A percentile compares a stretch with the other conserved stretches of the same genome.
Evolutionary conservation across 1,140 invertebrate species (phyloP).

Genomic region (Drosophila repleta): DNA sequence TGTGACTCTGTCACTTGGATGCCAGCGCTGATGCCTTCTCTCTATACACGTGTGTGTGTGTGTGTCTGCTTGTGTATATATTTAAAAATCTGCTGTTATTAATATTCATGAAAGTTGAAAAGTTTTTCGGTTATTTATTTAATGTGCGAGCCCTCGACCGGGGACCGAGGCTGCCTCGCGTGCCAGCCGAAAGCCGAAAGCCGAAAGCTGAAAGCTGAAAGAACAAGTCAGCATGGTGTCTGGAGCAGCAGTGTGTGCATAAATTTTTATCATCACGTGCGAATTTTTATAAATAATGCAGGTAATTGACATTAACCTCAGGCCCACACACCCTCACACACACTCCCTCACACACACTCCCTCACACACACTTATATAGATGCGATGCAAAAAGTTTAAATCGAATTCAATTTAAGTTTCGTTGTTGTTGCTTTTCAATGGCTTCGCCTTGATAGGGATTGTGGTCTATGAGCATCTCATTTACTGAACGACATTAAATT

Average conservation of each 20-base stretch:
- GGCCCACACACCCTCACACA: neutral
- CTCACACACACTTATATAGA: neutral
- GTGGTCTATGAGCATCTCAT: conserved; percentile 8
- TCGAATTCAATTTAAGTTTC: conserved; percentile 56
- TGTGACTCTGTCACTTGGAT: conserved; percentile 44
- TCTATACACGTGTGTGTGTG: conserved; percentile 2
- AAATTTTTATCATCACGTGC: conserved; percentile 55
- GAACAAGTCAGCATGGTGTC: conserved; percentile 16
- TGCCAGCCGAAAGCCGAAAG: too few species aligned
- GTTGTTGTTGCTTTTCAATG: conserved; percentile 43
- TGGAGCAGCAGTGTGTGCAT: conserved; percentile 42
- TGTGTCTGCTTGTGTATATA: conserved; percentile 16
- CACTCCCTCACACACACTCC: neutral
- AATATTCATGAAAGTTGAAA: conserved; percentile 68
- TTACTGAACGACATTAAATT: conserved; percentile 49
- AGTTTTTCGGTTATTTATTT: conserved; percentile 68
- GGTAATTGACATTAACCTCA: conserved; percentile 47
- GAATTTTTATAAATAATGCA: conserved; percentile 55
- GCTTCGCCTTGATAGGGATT: neutral
- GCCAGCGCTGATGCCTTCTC: conserved; percentile 36
- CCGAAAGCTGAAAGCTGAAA: conserved; percentile 22
- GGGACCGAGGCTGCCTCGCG: neutral
- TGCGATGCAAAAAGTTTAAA: conserved; percentile 45
- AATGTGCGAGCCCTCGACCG: conserved; percentile 24
- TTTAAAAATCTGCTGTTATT: conserved; percentile 58